Evolutionary conservation across 2,888 invertebrate species (phyloP).

Genomic region (Alloplasta piceator): DNA sequence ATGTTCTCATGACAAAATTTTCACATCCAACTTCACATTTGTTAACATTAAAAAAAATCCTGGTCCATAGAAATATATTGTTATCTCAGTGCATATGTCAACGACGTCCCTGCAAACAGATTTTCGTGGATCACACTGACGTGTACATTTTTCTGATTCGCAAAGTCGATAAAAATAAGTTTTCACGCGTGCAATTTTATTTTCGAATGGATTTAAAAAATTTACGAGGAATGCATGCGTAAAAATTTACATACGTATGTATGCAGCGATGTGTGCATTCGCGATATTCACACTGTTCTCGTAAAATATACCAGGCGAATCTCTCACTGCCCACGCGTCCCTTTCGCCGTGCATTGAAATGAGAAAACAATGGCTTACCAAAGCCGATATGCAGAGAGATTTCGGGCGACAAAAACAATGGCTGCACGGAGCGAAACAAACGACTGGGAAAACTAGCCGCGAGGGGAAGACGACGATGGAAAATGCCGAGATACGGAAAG

Average conservation of each 20-base stretch:
- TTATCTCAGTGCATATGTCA: no score
- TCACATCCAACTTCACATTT: no score
- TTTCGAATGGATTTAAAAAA: slow-evolving; percentile 32
- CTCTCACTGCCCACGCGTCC: slow-evolving; percentile 8
- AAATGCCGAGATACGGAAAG: slow-evolving; percentile 14
- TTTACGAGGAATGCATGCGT: no score
- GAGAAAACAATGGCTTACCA: slow-evolving; percentile 71
- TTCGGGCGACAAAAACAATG: slow-evolving; percentile 14
- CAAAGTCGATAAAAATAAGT: no score
- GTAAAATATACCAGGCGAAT: slow-evolving; percentile 46
- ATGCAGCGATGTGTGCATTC: no score
- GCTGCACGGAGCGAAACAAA: neutral
- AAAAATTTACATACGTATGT: no score
- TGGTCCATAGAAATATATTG: no score
- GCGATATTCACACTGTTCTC: slow-evolving; percentile 10
- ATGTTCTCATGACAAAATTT: no score
- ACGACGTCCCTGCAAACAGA: no score
- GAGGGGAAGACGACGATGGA: neutral
- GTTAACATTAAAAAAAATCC: no score
- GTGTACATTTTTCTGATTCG: no score
- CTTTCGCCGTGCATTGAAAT: slow-evolving; percentile 73
- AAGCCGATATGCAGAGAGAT: neutral
- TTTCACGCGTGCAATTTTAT: slow-evolving; percentile 28
- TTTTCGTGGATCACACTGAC: no score
- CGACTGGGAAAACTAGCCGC: neutral